phyloP scores from a whole-genome alignment of 2,113 vertebrate species.

The Vidua chalybeata region DNA sequence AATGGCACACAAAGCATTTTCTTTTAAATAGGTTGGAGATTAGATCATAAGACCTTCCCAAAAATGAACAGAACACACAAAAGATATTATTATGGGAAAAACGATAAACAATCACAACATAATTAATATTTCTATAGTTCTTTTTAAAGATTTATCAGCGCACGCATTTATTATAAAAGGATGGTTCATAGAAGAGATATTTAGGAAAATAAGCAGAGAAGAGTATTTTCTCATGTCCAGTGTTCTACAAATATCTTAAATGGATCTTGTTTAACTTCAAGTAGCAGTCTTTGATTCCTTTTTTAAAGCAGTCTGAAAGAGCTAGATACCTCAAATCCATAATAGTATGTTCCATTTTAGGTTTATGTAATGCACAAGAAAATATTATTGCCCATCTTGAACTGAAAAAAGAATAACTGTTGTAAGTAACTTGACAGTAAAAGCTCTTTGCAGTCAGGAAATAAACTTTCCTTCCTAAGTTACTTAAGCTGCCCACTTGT shows the following conservation, averaged over 20 bases:
- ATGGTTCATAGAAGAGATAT: not conserved
- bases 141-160: not conserved
- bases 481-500: not conserved
- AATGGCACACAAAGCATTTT: conserved; percentile 70
- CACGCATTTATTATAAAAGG: not conserved
- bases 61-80: conserved; percentile 66
- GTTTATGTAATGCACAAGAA: not conserved
- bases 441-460: conserved; percentile 4
- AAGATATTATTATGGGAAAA: conserved; percentile 60
- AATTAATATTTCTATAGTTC: conserved; percentile 1
- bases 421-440: not conserved
- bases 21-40: conserved; percentile 77
- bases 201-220: not conserved
- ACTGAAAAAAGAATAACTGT: not conserved
- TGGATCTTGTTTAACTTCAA: not conserved
- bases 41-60: conserved; percentile 68
- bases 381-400: not conserved
- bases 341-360: not conserved
- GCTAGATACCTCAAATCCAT: not conserved
- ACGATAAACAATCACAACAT: conserved; percentile 67
- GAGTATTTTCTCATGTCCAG: not conserved
- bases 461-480: conserved; percentile 20
- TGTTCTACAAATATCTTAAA: not conserved
- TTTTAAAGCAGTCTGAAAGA: not conserved
- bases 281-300: not conserved